Conservation (phyloP, 2,113 vertebrate genomes). For the Pteropus alecto region DNA sequence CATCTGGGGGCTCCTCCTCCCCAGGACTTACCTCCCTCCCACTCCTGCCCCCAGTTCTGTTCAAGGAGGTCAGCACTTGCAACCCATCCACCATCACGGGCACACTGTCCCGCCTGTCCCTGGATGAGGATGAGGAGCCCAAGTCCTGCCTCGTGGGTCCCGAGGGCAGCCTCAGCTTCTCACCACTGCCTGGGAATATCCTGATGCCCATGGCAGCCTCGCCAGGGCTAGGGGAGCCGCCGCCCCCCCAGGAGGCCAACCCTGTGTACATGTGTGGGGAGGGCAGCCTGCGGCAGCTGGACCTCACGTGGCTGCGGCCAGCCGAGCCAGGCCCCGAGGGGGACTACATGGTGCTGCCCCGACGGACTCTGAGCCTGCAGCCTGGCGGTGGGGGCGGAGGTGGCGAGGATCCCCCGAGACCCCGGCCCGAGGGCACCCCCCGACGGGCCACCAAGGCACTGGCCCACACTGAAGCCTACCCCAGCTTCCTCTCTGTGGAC, state of each 20-base stretch:
- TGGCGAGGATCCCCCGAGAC: slow-evolving; percentile 89
- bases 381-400: slow-evolving; percentile 85
- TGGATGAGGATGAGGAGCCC: slow-evolving; percentile 96
- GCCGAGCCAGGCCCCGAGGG: slow-evolving; percentile 88
- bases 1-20: neutral
- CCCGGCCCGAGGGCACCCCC: slow-evolving; percentile 88
- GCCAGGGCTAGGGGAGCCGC: slow-evolving; percentile 90
- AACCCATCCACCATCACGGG: slow-evolving; percentile 98
- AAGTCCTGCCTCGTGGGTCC: slow-evolving; percentile 90
- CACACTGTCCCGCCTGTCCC: slow-evolving; percentile 95
- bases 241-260: slow-evolving; percentile 89
- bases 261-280: slow-evolving; percentile 96
- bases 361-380: slow-evolving; percentile 94
- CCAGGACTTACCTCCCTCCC: neutral
- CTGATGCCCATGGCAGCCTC: slow-evolving; percentile 93
- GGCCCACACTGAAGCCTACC: slow-evolving; percentile 88
- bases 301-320: slow-evolving; percentile 89
- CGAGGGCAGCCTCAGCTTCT: slow-evolving; percentile 93
- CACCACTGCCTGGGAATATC: slow-evolving; percentile 94
- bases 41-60: slow-evolving; percentile 88
- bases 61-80: slow-evolving; percentile 98
- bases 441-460: slow-evolving; percentile 87
- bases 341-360: slow-evolving; percentile 97
- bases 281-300: slow-evolving; percentile 88
- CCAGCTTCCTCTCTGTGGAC: slow-evolving; percentile 91